Evolutionary conservation across 1,140 invertebrate genomes (phyloP).

Genomic region (Holotrichia oblita): DNA sequence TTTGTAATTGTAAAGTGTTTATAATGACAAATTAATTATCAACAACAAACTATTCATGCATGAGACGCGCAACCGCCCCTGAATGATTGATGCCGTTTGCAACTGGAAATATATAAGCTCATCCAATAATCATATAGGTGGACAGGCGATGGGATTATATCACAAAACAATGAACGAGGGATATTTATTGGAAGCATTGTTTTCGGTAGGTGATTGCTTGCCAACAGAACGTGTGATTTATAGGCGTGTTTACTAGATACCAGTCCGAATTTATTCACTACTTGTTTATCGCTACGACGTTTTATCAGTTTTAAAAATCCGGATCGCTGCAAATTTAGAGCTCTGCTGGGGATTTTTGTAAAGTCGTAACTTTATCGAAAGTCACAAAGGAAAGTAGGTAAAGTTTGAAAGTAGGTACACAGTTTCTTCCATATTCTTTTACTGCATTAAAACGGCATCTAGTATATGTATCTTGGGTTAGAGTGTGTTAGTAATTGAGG

Average conservation of each 20-base stretch:
- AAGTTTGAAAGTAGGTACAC: neutral
- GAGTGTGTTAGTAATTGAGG: too few species aligned
- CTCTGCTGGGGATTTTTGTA: neutral
- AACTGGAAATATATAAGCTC: neutral
- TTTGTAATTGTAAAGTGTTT: too few species aligned
- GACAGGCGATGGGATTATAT: neutral
- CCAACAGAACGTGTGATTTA: slow-evolving; percentile 17
- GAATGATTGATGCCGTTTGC: neutral
- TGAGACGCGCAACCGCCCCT: too few species aligned
- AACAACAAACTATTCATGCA: too few species aligned
- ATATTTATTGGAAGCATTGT: slow-evolving; percentile 12
- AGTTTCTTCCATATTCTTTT: neutral
- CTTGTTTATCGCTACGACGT: slow-evolving; percentile 16
- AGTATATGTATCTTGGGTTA: too few species aligned
- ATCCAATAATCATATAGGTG: neutral
- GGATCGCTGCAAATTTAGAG: neutral
- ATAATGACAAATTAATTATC: too few species aligned
- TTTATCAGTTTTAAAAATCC: slow-evolving; percentile 22
- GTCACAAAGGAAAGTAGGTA: neutral
- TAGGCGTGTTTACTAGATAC: slow-evolving; percentile 24
- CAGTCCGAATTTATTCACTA: slow-evolving; percentile 18
- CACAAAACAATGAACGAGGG: slow-evolving; percentile 3
- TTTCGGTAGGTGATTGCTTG: slow-evolving; percentile 15
- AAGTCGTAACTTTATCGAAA: neutral
- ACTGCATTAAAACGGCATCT: neutral